phyloP scores from a whole-genome alignment of 2,888 invertebrate species.

The Oscheius sp. region DNA sequence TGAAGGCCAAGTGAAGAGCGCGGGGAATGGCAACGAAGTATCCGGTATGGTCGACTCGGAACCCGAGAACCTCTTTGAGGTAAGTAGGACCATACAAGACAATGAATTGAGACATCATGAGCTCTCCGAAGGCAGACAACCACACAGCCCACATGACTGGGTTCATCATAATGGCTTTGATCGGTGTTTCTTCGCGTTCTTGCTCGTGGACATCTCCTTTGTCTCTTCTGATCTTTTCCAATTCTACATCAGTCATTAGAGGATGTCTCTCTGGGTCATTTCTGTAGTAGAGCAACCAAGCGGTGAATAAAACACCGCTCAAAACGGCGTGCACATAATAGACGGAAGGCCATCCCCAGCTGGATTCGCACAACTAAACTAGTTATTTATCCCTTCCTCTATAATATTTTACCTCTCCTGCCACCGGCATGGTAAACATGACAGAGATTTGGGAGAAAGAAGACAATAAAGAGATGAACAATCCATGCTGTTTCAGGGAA shows the following conservation, averaged over 20 bases:
- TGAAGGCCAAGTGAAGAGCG: conserved; percentile 58
- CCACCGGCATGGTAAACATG: conserved; percentile 68
- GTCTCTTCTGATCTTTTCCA: conserved; percentile 61
- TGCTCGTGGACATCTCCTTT: conserved; percentile 56
- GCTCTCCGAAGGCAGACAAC: conserved; percentile 62
- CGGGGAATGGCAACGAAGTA: conserved; percentile 63
- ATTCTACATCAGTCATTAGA: conserved; percentile 58
- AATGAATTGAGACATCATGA: conserved; percentile 66
- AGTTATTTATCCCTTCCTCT: background rate
- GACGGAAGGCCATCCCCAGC: conserved; percentile 58
- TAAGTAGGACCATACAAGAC: conserved; percentile 63
- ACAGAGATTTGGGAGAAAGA: conserved; percentile 69
- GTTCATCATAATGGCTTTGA: conserved; percentile 52
- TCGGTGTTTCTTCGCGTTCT: conserved; percentile 38
- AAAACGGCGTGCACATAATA: conserved; percentile 60
- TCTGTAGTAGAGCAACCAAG: conserved; percentile 56
- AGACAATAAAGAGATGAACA: conserved; percentile 67
- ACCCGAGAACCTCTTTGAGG: conserved; percentile 61
- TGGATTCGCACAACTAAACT: conserved; percentile 54
- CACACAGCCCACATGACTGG: conserved; percentile 62
- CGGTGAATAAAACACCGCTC: conserved; percentile 51
- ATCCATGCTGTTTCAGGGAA: conserved; percentile 63
- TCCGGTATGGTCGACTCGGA: conserved; percentile 62
- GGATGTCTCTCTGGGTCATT: conserved; percentile 59
- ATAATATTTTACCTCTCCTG: conserved; percentile 54